phyloP scores from a whole-genome alignment of 1,140 invertebrate species.

The Callitettix versicolor region DNA sequence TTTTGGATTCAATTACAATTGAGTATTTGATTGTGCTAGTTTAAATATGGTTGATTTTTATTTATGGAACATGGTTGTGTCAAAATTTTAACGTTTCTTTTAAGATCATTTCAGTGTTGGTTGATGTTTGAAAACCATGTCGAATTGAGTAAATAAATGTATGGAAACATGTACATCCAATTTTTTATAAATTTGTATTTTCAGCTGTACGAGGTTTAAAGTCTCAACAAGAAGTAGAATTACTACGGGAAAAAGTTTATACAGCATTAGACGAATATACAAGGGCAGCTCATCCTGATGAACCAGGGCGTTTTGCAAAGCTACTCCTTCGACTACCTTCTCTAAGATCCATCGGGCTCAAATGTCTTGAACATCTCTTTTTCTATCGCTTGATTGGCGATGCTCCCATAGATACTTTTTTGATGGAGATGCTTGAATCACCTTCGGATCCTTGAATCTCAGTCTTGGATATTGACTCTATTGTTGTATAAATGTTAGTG shows the following conservation, averaged over 20 bases:
- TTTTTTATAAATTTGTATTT: no score
- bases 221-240: conserved; percentile 70
- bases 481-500: no score
- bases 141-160: no score
- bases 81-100: no score
- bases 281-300: conserved; percentile 71
- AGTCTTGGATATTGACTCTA: no score
- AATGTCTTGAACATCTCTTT: conserved; percentile 91
- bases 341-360: conserved; percentile 87
- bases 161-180: no score
- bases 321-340: conserved; percentile 85
- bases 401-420: conserved; percentile 54
- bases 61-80: no score
- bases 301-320: conserved; percentile 90
- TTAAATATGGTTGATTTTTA: no score
- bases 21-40: no score
- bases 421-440: conserved; percentile 58
- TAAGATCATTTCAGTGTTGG: no score
- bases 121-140: no score
- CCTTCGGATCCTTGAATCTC: conserved; percentile 36
- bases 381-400: conserved; percentile 87
- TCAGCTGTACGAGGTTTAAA: conserved; percentile 80
- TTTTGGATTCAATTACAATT: no score
- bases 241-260: conserved; percentile 87
- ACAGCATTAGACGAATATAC: conserved; percentile 91